Base-by-base conservation (phyloP, 2,113 vertebrate species). In the Proterorhinus semilunaris region DNA sequence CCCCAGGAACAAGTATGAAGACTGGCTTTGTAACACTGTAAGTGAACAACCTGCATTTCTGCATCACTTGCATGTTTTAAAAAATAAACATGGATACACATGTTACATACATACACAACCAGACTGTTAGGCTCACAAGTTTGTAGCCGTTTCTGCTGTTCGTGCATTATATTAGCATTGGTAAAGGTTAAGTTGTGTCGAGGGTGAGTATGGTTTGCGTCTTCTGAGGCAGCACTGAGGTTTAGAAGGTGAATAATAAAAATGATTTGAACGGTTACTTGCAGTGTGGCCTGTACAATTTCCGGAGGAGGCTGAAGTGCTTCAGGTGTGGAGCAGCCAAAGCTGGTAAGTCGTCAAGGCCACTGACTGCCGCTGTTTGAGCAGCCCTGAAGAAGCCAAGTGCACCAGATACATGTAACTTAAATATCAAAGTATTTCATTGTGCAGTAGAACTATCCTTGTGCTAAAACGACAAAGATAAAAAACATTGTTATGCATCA, bases 1-100 rank as follows among this genome's bases (percentile, higher is more conserved):
- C 86, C 96, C 95, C 72, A 94, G 95, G 62, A 96, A 98, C 87
- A 99, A 98, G 84, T 97, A 96, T 94, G 97, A 98, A 90, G 98
- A 99, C 84, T 99, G 98, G 98, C 96, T 99, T 81, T 99, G 98
- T 92, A 98, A 95, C 91, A 97, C 97, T 91, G 98, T 99, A 94
- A 83, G 81, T 91, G 68, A n/a, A 69, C 36, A 9, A 63, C 68
- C 59, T 65, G 10, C 66, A 67, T 68, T 12, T 48, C 66, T 73
- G 63, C 15, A 49, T 71, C 43, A 44, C 66, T 13, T 61, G 58
- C 13, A 61, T 61, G 15, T n/a, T 15, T 7, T n/a, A 45, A 61
- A 61, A 45, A 44, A 1, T 7, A 43, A 51, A 58, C 45, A 67
- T 70, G 42, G 67, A 13, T 6, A 45, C 64, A 64, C 65, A 55